Evolutionary conservation across 1,140 invertebrate species (phyloP).

Genomic region (Drosophila pectinifera): DNA sequence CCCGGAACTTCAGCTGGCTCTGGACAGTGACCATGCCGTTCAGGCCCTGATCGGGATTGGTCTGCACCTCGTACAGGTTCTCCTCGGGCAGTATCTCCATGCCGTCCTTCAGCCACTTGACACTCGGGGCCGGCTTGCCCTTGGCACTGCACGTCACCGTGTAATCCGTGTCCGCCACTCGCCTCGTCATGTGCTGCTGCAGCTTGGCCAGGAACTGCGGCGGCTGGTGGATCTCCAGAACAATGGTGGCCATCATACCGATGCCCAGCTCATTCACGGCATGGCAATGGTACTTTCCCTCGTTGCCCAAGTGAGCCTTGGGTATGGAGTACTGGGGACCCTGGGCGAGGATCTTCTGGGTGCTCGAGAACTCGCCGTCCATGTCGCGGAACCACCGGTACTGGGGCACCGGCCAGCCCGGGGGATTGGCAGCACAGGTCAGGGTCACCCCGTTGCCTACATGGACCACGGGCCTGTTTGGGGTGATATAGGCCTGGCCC

Average conservation of each 20-base stretch:
- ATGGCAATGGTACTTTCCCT: slow-evolving; percentile 95
- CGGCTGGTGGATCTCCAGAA: slow-evolving; percentile 93
- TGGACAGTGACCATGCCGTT: slow-evolving; percentile 93
- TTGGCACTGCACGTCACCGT: slow-evolving; percentile 93
- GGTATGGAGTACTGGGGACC: slow-evolving; percentile 94
- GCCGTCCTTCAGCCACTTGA: slow-evolving; percentile 95
- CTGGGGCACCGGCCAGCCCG: slow-evolving; percentile 94
- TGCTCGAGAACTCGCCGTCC: slow-evolving; percentile 87
- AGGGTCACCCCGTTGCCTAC: slow-evolving; percentile 93
- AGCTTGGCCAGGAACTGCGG: slow-evolving; percentile 93
- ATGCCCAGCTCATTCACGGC: slow-evolving; percentile 95
- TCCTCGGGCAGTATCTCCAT: slow-evolving; percentile 90
- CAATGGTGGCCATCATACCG: slow-evolving; percentile 92
- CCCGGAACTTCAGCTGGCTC: slow-evolving; percentile 92
- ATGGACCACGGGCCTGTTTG: slow-evolving; percentile 92
- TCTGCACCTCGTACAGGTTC: slow-evolving; percentile 92
- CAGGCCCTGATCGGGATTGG: slow-evolving; percentile 90
- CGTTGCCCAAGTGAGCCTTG: slow-evolving; percentile 92
- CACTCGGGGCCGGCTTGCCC: slow-evolving; percentile 93
- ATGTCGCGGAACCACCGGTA: slow-evolving; percentile 94
- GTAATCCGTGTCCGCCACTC: slow-evolving; percentile 92
- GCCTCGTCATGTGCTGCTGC: slow-evolving; percentile 92
- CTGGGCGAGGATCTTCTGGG: slow-evolving; percentile 88
- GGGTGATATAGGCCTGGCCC: slow-evolving; percentile 92
- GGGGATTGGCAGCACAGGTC: slow-evolving; percentile 93